Percentiles rank a stretch among this genome's conserved stretches.
phyloP scores from a whole-genome alignment of 92 coral and sea anemone species.

The Porites evermanni region DNA sequence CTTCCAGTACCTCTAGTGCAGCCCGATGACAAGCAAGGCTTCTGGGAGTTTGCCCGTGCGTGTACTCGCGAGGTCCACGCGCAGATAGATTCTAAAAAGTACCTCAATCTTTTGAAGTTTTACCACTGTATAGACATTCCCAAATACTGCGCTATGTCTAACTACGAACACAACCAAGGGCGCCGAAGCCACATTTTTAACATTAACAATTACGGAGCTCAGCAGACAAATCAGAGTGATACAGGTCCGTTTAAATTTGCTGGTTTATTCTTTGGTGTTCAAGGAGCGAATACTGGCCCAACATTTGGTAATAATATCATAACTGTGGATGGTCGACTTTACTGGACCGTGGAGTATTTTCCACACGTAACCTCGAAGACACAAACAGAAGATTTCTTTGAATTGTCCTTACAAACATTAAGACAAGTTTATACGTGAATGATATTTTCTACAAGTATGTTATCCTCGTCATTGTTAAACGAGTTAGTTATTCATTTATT shows the following conservation, averaged over 20 bases:
- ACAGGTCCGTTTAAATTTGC: slow-evolving; percentile 13
- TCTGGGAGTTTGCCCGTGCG: slow-evolving; percentile 48
- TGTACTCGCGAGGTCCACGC: slow-evolving; percentile 57
- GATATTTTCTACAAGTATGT: too few relatives aligned
- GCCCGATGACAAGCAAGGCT: slow-evolving; percentile 15
- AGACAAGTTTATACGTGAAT: slow-evolving; percentile 12
- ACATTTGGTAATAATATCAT: slow-evolving; percentile 57
- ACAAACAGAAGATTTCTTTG: slow-evolving; percentile 61
- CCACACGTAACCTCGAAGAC: slow-evolving; percentile 55
- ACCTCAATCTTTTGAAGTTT: slow-evolving; percentile 16
- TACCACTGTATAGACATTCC: slow-evolving; percentile 37
- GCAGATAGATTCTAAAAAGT: slow-evolving; percentile 42
- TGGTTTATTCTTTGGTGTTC: slow-evolving; percentile 41
- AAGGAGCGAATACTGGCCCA: slow-evolving; percentile 50
- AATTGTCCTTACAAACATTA: slow-evolving; percentile 53
- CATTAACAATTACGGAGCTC: slow-evolving; percentile 36
- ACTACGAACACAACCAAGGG: slow-evolving; percentile 33
- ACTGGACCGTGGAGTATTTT: slow-evolving; percentile 69
- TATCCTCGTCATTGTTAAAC: too few relatives aligned
- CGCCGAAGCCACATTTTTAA: slow-evolving; percentile 33
- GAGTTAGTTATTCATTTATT: too few relatives aligned
- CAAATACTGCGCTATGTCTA: slow-evolving; percentile 35
- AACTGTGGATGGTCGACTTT: slow-evolving; percentile 66
- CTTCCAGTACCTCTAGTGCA: slow-evolving; percentile 21
- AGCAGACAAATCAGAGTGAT: slow-evolving; percentile 11